Percentiles rank a stretch among this genome's conserved stretches.
Evolutionary conservation across 2,113 vertebrate genomes (phyloP).

Genomic region (Lontra canadensis): DNA sequence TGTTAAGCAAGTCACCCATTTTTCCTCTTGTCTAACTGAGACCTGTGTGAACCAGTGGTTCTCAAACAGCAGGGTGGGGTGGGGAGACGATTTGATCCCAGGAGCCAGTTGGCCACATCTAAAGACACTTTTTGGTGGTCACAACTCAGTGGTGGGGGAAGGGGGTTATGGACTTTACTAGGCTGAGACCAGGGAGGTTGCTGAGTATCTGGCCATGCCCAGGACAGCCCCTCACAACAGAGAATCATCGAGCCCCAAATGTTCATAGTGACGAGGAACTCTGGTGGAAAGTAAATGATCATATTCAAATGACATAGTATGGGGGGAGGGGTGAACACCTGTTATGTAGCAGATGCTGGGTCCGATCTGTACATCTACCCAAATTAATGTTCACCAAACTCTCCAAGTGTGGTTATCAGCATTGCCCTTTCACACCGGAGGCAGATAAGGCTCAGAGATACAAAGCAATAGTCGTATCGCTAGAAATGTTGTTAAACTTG

Average conservation of each 20-base stretch:
- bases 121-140: background rate
- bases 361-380: background rate
- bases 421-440: background rate
- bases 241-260: background rate
- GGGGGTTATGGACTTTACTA: background rate
- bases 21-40: background rate
- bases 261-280: fast-evolving
- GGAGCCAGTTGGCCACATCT: background rate
- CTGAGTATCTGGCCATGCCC: background rate
- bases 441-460: background rate
- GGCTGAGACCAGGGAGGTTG: background rate
- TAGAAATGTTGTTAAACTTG: background rate
- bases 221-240: background rate
- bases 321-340: background rate
- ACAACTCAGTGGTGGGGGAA: background rate
- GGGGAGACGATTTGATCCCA: background rate
- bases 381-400: background rate
- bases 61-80: background rate
- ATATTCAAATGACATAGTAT: fast-evolving
- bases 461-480: background rate
- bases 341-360: background rate
- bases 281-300: background rate
- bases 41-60: background rate
- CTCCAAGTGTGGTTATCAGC: background rate
- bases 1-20: background rate